Percentiles rank a stretch among this genome's conserved stretches.
Conservation (phyloP, 92 coral and sea anemone genomes). For the Parazoanthus darwini region DNA sequence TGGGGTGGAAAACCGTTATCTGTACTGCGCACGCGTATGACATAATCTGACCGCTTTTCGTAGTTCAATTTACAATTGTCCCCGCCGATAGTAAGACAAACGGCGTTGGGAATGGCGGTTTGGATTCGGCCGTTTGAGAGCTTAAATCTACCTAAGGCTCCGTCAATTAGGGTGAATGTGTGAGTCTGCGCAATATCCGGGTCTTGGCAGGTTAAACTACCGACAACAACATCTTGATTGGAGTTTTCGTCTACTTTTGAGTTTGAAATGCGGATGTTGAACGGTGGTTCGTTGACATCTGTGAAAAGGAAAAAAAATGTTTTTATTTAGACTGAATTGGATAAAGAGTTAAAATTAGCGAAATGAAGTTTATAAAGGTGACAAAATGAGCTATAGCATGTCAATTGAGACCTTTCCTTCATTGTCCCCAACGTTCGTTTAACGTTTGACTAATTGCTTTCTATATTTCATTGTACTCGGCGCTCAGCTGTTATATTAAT, state of each 20-base stretch:
- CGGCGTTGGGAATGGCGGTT: slow-evolving; percentile 72
- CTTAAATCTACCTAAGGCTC: slow-evolving; percentile 85
- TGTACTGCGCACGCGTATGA: slow-evolving; percentile 87
- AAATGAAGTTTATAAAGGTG: not conserved
- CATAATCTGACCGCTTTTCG: slow-evolving; percentile 63
- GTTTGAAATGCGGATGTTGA: slow-evolving; percentile 64
- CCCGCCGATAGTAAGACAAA: slow-evolving; percentile 79
- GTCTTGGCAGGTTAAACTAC: slow-evolving; percentile 71
- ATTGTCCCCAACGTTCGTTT: too few relatives aligned
- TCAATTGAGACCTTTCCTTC: too few relatives aligned
- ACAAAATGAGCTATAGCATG: too few relatives aligned
- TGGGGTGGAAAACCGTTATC: slow-evolving; percentile 87
- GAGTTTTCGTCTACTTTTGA: slow-evolving; percentile 74
- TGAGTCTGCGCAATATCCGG: slow-evolving; percentile 82
- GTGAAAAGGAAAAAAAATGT: not conserved
- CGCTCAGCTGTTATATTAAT: too few relatives aligned
- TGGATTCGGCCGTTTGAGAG: slow-evolving; percentile 64
- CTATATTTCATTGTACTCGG: too few relatives aligned
- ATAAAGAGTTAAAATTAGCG: not conserved
- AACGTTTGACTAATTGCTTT: too few relatives aligned
- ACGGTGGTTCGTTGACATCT: slow-evolving; percentile 92
- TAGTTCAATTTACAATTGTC: slow-evolving; percentile 79
- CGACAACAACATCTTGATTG: slow-evolving; percentile 67
- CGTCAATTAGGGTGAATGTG: slow-evolving; percentile 66
- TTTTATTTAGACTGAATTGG: not conserved